Evolutionary conservation across 2,113 vertebrate species (phyloP).

Genomic region (Nothoprocta pentlandii): DNA sequence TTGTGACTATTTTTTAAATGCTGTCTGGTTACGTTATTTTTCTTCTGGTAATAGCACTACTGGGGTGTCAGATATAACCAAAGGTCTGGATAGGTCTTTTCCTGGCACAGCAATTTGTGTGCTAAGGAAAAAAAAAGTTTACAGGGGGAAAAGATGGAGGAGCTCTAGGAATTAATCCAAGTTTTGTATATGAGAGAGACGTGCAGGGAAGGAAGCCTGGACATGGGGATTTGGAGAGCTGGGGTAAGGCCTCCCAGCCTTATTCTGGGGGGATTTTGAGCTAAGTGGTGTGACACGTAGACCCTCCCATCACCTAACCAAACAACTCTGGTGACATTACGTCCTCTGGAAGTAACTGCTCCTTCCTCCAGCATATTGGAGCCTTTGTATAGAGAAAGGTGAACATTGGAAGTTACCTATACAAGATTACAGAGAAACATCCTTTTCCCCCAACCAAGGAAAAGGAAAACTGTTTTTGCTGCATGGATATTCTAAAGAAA

Average conservation of each 20-base stretch:
- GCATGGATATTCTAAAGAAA: not conserved
- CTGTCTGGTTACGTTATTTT: not conserved
- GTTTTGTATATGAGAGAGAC: not conserved
- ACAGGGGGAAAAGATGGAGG: not conserved
- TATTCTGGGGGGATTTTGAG: not conserved
- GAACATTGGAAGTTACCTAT: not conserved
- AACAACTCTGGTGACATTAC: not conserved
- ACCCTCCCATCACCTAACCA: no score
- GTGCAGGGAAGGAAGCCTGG: not conserved
- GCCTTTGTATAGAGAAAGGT: no score
- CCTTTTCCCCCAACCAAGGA: not conserved
- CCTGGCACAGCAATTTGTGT: not conserved
- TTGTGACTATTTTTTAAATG: not conserved
- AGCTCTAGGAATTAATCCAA: fast-evolving
- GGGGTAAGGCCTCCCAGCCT: not conserved
- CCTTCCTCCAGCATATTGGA: not conserved
- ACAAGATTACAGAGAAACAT: not conserved
- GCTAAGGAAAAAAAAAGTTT: not conserved
- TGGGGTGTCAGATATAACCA: not conserved
- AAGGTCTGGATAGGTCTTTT: no score
- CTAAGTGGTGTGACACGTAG: not conserved
- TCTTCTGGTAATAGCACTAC: not conserved
- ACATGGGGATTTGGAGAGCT: not conserved
- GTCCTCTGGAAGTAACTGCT: not conserved
- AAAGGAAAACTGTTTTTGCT: not conserved